phyloP scores from a whole-genome alignment of 2,888 invertebrate genomes.

The Teinopalpus imperialis region DNA sequence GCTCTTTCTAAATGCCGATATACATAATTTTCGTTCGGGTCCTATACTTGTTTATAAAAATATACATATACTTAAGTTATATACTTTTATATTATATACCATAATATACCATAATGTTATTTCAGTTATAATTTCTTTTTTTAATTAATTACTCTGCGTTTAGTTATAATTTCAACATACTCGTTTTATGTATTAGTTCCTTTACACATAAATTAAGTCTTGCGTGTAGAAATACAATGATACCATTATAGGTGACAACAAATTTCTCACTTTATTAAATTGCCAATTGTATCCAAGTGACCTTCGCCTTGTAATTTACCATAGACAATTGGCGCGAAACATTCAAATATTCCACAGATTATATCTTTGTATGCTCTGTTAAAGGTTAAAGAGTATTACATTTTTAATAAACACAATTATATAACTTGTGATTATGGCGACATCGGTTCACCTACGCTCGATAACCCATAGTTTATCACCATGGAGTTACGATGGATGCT shows the following conservation, averaged over 20 bases:
- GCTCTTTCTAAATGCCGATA: too few relatives aligned
- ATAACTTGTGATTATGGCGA: constrained; percentile 26
- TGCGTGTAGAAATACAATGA: neutral
- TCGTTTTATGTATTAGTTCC: too few relatives aligned
- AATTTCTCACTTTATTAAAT: neutral
- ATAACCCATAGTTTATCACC: constrained; percentile 28
- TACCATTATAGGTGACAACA: neutral
- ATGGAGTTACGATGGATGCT: constrained; percentile 12
- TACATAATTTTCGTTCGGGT: too few relatives aligned
- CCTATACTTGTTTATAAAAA: too few relatives aligned
- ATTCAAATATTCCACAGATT: neutral
- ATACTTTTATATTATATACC: too few relatives aligned
- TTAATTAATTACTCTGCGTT: too few relatives aligned
- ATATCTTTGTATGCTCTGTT: neutral
- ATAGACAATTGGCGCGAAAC: neutral
- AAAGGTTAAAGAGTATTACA: constrained; percentile 3
- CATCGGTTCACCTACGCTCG: constrained; percentile 20
- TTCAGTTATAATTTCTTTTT: too few relatives aligned
- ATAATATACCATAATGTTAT: too few relatives aligned
- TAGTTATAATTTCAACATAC: too few relatives aligned
- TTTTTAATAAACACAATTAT: constrained; percentile 3
- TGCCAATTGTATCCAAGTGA: neutral
- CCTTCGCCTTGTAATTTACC: constrained; percentile 2
- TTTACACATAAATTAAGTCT: too few relatives aligned
- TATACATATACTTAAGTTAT: too few relatives aligned